Evolutionary conservation across 2,888 invertebrate genomes (phyloP).

Genomic region (Polydrusus cervinus): DNA sequence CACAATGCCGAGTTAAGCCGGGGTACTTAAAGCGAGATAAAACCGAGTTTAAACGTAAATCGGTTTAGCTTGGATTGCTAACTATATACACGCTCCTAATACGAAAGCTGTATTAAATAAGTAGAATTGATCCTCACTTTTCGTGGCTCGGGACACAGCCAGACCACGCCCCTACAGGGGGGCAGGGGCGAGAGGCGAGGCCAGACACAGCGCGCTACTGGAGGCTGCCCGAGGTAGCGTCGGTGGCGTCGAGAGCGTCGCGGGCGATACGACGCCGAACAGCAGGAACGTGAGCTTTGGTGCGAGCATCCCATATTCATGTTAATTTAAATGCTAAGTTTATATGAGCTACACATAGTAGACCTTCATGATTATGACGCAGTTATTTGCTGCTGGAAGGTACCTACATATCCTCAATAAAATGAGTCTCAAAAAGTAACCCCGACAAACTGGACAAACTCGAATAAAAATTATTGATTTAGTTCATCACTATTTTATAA

Average conservation of each 20-base stretch:
- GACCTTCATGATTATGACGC: not conserved
- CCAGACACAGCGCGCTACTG: slow-evolving; percentile 59
- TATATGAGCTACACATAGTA: not conserved
- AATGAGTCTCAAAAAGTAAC: too few relatives aligned
- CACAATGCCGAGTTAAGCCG: slow-evolving; percentile 72
- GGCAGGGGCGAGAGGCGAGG: slow-evolving; percentile 59
- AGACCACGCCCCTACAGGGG: slow-evolving; percentile 62
- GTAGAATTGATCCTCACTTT: slow-evolving; percentile 73
- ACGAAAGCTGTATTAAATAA: slow-evolving; percentile 73
- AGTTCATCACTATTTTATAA: too few relatives aligned
- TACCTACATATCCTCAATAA: not conserved
- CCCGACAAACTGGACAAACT: too few relatives aligned
- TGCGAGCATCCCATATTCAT: not conserved
- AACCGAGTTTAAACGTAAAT: slow-evolving; percentile 72
- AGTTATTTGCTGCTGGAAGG: not conserved
- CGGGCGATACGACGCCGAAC: slow-evolving; percentile 56
- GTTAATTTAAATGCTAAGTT: not conserved
- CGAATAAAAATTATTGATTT: too few relatives aligned
- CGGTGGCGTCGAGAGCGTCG: slow-evolving; percentile 44
- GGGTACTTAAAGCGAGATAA: slow-evolving; percentile 72
- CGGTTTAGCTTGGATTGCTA: slow-evolving; percentile 73
- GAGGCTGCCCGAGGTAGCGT: slow-evolving; percentile 43
- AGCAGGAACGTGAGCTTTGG: slow-evolving; percentile 1
- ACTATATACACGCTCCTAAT: slow-evolving; percentile 73
- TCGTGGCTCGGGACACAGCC: slow-evolving; percentile 69